Evolutionary conservation across 2,797 vertebrate genomes (phyloP).

Genomic region (Lateolabrax maculatus): DNA sequence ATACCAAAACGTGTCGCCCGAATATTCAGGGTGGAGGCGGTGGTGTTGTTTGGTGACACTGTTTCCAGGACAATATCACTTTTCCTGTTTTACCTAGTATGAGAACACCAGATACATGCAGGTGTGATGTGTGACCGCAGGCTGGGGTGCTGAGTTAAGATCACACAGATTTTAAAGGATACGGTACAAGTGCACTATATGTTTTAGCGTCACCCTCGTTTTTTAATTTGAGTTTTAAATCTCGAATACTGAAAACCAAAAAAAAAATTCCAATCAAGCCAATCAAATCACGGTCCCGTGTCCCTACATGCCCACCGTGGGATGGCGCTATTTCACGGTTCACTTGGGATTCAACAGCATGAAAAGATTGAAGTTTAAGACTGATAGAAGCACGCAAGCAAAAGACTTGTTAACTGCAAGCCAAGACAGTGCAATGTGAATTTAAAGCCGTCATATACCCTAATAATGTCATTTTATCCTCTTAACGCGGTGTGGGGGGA

Average conservation of each 20-base stretch:
- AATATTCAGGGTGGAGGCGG: neutral
- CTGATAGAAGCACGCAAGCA: too few species aligned
- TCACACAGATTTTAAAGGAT: neutral
- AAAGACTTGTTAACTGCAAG: neutral
- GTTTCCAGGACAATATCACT: neutral
- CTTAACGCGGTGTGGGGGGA: neutral
- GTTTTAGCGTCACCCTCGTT: too few species aligned
- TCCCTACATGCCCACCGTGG: neutral
- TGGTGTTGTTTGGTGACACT: constrained; percentile 7
- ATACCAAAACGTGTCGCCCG: neutral
- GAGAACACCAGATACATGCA: neutral
- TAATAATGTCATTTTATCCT: neutral
- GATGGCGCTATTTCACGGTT: constrained; percentile 41
- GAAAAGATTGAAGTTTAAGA: too few species aligned
- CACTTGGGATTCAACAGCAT: neutral
- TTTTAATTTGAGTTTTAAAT: neutral
- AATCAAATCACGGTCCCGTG: neutral
- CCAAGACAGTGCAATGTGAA: neutral
- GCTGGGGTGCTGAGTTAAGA: neutral
- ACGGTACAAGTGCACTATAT: fast-evolving
- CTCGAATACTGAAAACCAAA: neutral
- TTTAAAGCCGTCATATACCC: neutral
- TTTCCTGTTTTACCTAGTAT: constrained; percentile 1
- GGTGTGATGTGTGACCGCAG: neutral
- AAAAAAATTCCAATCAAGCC: neutral